Base-by-base conservation (phyloP, 2,888 invertebrate genomes). In the Cremastinae sp. region DNA sequence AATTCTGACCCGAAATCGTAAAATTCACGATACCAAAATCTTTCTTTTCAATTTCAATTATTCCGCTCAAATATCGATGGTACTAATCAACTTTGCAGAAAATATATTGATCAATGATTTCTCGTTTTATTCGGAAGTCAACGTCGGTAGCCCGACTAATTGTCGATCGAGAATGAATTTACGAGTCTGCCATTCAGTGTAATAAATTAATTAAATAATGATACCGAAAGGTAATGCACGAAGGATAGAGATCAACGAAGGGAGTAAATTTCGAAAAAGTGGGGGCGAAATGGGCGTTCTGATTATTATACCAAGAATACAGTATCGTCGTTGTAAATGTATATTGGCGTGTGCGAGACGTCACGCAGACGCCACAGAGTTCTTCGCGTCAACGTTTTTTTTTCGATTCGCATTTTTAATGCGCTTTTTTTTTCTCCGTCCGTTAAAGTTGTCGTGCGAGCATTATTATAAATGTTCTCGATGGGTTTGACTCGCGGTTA, bases 401-500 rank as follows among this genome's bases (percentile, higher is more conserved):
- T 53, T 14, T 59, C 10, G 1, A 0, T 22, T 51, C 14, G 51
- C 14, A 14, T 10, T 28, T 1, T 10, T 8, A 9, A 16, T 65
- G 51, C 14, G 14, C 4, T 28, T 1, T 10, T 8, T 14, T 35
- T 65, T 65, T 41, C 14, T 10, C 14, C 9, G n/a, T 22, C 49
- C 10, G 37, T 28, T 16, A 28, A 62, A 74, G 45, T 55, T 49
- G 28, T 12, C 16, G 61, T 65, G 20, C 75, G 47, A 47, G 72
- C 68, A 71, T 74, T 70, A 74, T 75, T 69, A 62, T 74, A 71
- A 71, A 78, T 78, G 59, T 74, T 78, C 56, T 62, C 58, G 53
- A 61, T 65, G 55, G 61, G 72, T 59, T 66, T 61, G 73, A 71
- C 65, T 51, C 51, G 58, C 59, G 69, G 70, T 78, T 84, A 87